phyloP scores from a whole-genome alignment of 2,888 invertebrate genomes.

The Ctena decussata region DNA sequence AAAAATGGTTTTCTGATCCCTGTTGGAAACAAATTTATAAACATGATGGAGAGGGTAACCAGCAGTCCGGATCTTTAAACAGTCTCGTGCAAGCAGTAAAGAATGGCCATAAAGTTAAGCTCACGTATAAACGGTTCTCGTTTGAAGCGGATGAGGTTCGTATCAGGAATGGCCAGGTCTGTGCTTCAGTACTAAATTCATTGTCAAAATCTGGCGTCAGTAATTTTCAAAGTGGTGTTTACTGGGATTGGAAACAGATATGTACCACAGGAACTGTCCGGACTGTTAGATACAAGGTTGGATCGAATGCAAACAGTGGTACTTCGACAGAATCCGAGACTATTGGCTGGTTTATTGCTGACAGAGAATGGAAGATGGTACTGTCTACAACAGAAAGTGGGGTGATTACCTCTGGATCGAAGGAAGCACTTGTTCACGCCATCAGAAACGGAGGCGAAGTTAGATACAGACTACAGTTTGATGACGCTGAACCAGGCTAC shows the following conservation, averaged over 20 bases:
- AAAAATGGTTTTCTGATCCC: background rate
- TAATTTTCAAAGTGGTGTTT: background rate
- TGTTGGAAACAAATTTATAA: background rate
- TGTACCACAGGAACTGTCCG: background rate
- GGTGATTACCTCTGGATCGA: slow-evolving; percentile 9
- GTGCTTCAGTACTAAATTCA: background rate
- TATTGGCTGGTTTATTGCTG: background rate
- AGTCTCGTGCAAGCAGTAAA: background rate
- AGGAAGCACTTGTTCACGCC: slow-evolving; percentile 15
- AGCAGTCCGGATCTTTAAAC: background rate
- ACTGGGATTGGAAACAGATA: background rate
- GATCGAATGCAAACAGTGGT: background rate
- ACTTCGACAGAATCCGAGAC: background rate
- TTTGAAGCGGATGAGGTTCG: background rate
- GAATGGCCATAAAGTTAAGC: background rate
- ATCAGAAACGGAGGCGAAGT: slow-evolving; percentile 28
- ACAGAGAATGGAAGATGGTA: slow-evolving; percentile 22
- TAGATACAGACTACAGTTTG: background rate
- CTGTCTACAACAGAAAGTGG: slow-evolving; percentile 1
- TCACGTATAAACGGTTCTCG: background rate
- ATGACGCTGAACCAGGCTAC: background rate
- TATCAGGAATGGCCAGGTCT: background rate
- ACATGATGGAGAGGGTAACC: background rate
- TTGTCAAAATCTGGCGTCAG: background rate
- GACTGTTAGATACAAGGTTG: background rate